Evolutionary conservation across 2,888 invertebrate genomes (phyloP).

Genomic region (Lasioglossum zephyrum): DNA sequence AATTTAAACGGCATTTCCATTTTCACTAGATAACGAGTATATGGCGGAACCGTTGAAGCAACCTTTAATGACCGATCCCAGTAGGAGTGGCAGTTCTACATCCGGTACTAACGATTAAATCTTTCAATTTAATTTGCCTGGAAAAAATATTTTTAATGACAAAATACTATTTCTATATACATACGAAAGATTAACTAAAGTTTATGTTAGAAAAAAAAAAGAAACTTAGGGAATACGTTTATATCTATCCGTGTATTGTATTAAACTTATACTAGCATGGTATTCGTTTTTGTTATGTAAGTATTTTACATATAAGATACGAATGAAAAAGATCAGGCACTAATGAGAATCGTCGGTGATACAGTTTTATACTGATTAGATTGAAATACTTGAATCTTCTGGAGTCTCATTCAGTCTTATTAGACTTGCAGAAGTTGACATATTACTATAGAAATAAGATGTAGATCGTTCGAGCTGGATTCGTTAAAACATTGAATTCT

Average conservation of each 20-base stretch:
- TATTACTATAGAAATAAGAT: background rate
- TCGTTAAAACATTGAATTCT: background rate
- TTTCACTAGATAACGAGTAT: slow-evolving; percentile 68
- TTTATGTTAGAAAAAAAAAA: slow-evolving; percentile 9
- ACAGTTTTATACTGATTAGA: slow-evolving; percentile 19
- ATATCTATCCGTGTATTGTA: slow-evolving; percentile 1
- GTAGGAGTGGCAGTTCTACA: slow-evolving; percentile 61
- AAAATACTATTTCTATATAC: slow-evolving; percentile 18
- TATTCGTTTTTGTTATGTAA: slow-evolving; percentile 6
- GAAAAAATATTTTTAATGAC: slow-evolving; percentile 33
- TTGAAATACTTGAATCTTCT: slow-evolving; percentile 13
- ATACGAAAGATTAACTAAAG: background rate
- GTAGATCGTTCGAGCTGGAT: background rate
- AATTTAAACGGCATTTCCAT: slow-evolving; percentile 1
- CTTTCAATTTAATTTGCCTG: slow-evolving; percentile 2
- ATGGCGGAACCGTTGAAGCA: slow-evolving; percentile 38
- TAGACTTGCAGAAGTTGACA: background rate
- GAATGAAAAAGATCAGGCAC: background rate
- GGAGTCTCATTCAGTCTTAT: background rate
- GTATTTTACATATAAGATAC: background rate
- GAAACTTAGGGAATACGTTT: background rate
- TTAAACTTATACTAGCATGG: background rate
- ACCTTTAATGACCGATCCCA: slow-evolving; percentile 26
- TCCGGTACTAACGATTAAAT: slow-evolving; percentile 51
- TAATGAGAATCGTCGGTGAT: background rate